Base-by-base conservation (phyloP, 2,888 invertebrate genomes). In the Yponomeuta cagnagella region DNA sequence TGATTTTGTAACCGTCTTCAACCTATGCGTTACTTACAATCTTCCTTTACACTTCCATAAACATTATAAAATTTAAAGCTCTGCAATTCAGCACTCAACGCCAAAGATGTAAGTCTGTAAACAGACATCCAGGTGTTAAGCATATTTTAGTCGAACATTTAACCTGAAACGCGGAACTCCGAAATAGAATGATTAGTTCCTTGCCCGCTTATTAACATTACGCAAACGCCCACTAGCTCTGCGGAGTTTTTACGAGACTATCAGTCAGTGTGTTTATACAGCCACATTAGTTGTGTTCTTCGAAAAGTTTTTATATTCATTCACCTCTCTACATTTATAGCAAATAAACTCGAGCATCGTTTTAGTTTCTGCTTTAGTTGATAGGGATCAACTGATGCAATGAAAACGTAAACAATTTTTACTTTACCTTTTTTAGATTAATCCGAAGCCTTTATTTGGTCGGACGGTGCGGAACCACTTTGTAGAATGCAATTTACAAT, bases 401-500 rank as follows among this genome's bases (percentile, higher is more conserved):
- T 15, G 12, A 58, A 58, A 58, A 58, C 12, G n/a, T 6, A 65
- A 65, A 12, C 30, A 31, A 8, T 12, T 12, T 65, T 33, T 10
- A 65, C 30, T 23, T 68, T 5, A 33, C 3, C 33, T 33, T 72
- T 71, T 70, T 58, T 30, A 66, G 10, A 63, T 31, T 68, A 68
- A 70, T 65, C 70, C 23, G 33, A 48, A 12, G 68, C 71, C 66
- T 69, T 74, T 80, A 85, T 82, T 86, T 85, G 86, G 83, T 10
- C 71, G 43, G n/a, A 64, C 68, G 48, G 85, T 85, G 83, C 84
- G 83, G 80, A 78, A 82, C 83, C 84, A 83, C 84, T 82, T 79
- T 85, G 82, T 83, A 84, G 83, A 89, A 90, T 90, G 91, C 89
- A 91, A 92, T 91, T 90, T 92, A 90, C 91, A 92, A 91, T 92